These are phyloP conservation scores for Sebastes minor DNA, from an alignment of 2,797 vertebrate genomes.

Conservation along the genomic window DNA sequence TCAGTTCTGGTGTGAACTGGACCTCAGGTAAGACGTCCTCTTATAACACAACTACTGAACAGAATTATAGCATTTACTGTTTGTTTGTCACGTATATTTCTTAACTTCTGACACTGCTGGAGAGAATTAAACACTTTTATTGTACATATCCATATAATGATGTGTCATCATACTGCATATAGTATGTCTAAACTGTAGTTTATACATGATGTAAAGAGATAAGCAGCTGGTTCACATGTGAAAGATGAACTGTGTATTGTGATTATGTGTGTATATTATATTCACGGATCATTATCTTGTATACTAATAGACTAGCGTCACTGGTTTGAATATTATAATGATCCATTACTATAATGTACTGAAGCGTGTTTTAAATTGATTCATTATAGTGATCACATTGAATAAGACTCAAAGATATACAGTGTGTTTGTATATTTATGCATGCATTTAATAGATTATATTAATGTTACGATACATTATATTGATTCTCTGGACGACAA, in stretches of 20 bases:
- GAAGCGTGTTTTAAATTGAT: conserved; percentile 1
- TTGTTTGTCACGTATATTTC: not conserved
- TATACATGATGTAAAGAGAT: not conserved
- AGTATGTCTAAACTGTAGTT: too few relatives aligned
- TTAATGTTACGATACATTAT: too few relatives aligned
- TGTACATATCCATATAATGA: not conserved
- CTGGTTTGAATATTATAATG: conserved; percentile 21
- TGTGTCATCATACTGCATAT: not conserved
- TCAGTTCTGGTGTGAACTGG: not conserved
- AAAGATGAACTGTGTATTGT: not conserved
- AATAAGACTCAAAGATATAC: not conserved
- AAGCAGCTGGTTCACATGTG: not conserved
- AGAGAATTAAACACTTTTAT: not conserved
- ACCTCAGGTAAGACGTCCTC: conserved; percentile 17
- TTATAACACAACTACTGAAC: rapidly evolving
- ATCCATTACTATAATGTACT: conserved; percentile 17
- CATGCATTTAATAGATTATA: too few relatives aligned
- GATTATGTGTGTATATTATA: conserved; percentile 9
- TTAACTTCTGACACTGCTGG: too few relatives aligned
- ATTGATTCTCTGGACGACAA: too few relatives aligned
- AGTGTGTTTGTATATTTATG: not conserved
- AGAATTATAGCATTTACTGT: not conserved
- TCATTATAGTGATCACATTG: not conserved
- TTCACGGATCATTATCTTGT: conserved; percentile 8
- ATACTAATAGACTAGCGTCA: not conserved